phyloP scores from a whole-genome alignment of 1,140 invertebrate species.

The Drosophila elegans region DNA sequence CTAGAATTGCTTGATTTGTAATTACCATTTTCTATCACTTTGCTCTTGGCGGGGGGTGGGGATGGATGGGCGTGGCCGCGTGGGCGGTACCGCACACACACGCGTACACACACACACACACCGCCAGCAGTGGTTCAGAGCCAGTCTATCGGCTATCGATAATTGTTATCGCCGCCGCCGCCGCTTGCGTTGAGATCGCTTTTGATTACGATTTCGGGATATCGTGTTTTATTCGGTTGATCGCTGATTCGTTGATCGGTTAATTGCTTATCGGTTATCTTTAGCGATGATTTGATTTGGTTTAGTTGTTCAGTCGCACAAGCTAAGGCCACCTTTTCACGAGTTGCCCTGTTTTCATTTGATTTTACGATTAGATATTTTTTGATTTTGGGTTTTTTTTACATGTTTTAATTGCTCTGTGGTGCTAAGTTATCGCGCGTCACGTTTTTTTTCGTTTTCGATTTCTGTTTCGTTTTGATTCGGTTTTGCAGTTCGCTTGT shows the following conservation, averaged over 20 bases:
- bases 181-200: conserved; percentile 37
- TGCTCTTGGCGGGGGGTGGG: conserved; percentile 67
- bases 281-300: conserved; percentile 42
- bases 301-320: conserved; percentile 72
- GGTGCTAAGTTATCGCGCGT: conserved; percentile 35
- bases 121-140: conserved; percentile 56
- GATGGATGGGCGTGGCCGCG: conserved; percentile 72
- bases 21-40: conserved; percentile 85
- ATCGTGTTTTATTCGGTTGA: conserved; percentile 23
- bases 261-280: conserved; percentile 52
- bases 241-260: conserved; percentile 41
- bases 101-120: conserved; percentile 67
- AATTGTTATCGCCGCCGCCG: conserved; percentile 37
- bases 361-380: conserved; percentile 33
- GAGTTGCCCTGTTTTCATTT: conserved; percentile 69
- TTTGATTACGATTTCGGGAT: conserved; percentile 4
- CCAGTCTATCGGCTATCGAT: conserved; percentile 45
- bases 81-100: conserved; percentile 53
- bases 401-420: conserved; percentile 16
- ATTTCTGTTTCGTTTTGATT: conserved; percentile 30
- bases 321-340: conserved; percentile 72
- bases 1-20: conserved; percentile 77
- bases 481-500: conserved; percentile 56
- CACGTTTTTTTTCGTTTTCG: conserved; percentile 32
- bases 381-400: conserved; percentile 26